Conservation (phyloP, 2,888 invertebrate genomes). For the Prosopocoilus inquinatus region DNA sequence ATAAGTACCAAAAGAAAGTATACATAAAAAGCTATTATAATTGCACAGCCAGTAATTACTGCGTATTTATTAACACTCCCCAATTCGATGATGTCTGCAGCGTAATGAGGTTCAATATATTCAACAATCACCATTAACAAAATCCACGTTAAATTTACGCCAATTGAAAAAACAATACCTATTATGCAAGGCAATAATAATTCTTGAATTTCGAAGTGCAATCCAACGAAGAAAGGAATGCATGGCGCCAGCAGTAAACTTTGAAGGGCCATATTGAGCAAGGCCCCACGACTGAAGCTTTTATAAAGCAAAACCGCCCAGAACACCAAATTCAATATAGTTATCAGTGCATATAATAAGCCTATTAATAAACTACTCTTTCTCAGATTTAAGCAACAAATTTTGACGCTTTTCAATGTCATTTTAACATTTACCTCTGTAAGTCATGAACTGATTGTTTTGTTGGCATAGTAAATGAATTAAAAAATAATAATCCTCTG, state of each 20-base stretch:
- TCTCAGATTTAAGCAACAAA: slow-evolving; percentile 7
- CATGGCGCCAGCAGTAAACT: slow-evolving; percentile 29
- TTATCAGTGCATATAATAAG: slow-evolving; percentile 3
- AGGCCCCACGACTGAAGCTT: slow-evolving; percentile 13
- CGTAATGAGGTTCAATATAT: background rate
- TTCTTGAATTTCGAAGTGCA: slow-evolving; percentile 26
- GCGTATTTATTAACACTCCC: background rate
- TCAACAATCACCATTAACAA: background rate
- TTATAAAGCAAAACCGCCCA: background rate
- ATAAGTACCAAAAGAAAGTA: background rate
- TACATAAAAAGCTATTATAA: background rate
- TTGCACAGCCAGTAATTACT: background rate
- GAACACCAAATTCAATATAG: slow-evolving; percentile 1
- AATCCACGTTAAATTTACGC: slow-evolving; percentile 15
- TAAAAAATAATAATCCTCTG: no score
- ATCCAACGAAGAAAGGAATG: slow-evolving; percentile 31
- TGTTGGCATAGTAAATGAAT: no score
- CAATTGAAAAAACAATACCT: slow-evolving; percentile 21
- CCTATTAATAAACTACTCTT: slow-evolving; percentile 7
- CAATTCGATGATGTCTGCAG: background rate
- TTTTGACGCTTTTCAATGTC: background rate
- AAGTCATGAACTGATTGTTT: no score
- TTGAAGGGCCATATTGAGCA: slow-evolving; percentile 30
- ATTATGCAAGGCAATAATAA: slow-evolving; percentile 30
- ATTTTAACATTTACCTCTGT: no score